Percentiles rank a stretch among this genome's conserved stretches.
phyloP scores from a whole-genome alignment of 2,888 invertebrate species.

The Eurois occulta region DNA sequence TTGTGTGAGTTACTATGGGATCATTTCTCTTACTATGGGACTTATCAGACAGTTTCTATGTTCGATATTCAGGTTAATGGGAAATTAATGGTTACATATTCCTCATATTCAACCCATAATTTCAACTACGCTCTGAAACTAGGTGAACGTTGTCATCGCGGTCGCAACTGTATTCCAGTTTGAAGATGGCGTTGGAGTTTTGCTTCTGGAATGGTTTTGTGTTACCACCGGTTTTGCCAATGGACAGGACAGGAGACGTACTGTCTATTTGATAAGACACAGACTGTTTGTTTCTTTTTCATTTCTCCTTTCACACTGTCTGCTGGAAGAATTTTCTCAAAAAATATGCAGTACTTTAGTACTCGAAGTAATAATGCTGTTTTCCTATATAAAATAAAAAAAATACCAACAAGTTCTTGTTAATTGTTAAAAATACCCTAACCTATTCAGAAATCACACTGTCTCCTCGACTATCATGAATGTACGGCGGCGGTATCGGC shows the following conservation, averaged over 20 bases:
- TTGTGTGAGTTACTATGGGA: no score
- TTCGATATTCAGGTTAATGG: background rate
- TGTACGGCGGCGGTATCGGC: slow-evolving; percentile 84
- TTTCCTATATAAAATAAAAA: background rate
- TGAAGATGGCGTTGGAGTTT: background rate
- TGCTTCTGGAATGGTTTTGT: background rate
- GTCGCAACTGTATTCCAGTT: background rate
- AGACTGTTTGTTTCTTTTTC: background rate
- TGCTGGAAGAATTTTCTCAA: background rate
- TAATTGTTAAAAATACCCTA: background rate
- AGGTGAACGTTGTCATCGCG: background rate
- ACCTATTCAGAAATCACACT: background rate
- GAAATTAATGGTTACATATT: background rate
- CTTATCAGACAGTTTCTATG: background rate
- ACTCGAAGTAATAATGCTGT: background rate
- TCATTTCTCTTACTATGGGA: no score
- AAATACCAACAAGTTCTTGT: background rate
- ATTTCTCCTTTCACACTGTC: background rate
- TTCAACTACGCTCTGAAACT: background rate
- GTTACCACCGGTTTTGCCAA: background rate
- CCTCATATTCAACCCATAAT: background rate
- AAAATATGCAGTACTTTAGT: background rate
- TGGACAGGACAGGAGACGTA: background rate
- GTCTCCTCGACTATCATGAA: slow-evolving; percentile 73
- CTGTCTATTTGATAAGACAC: background rate